A percentile compares a stretch with the other conserved stretches of the same genome.
phyloP scores from a whole-genome alignment of 1,140 invertebrate species.

The Laupala kohalensis region DNA sequence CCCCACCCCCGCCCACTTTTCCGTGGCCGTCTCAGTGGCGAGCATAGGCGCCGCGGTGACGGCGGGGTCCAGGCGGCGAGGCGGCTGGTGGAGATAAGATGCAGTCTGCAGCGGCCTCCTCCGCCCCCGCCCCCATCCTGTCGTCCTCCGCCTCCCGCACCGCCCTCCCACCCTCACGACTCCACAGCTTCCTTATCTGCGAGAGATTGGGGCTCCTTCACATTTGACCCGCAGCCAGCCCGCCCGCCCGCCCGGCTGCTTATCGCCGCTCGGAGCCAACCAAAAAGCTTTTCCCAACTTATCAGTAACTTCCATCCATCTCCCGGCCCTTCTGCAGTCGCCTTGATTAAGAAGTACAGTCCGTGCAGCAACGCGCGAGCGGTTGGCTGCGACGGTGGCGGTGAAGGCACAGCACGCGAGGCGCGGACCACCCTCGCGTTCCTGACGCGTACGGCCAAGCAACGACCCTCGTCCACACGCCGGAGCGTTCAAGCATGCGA shows the following conservation, averaged over 20 bases:
- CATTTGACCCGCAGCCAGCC: too few species aligned
- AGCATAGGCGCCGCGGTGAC: not conserved
- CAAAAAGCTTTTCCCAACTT: not conserved
- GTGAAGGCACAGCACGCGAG: not conserved
- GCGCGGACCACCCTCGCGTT: too few species aligned
- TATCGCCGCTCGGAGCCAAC: not conserved
- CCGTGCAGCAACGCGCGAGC: not conserved
- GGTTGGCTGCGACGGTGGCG: not conserved
- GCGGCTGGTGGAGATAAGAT: not conserved
- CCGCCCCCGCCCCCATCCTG: too few species aligned
- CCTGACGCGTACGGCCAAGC: too few species aligned
- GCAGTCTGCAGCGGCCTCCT: too few species aligned
- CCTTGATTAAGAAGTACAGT: not conserved
- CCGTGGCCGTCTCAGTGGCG: not conserved
- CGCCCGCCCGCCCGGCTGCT: not conserved
- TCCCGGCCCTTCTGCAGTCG: not conserved
- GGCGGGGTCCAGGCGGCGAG: too few species aligned
- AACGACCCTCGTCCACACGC: not conserved
- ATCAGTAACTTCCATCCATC: not conserved
- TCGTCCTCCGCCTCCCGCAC: too few species aligned
- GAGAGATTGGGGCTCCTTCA: too few species aligned
- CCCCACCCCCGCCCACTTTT: too few species aligned
- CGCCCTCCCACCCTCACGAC: too few species aligned
- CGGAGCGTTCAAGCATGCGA: too few species aligned
- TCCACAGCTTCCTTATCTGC: too few species aligned